Conservation (phyloP, 2,113 vertebrate species). For the Corapipo altera region DNA sequence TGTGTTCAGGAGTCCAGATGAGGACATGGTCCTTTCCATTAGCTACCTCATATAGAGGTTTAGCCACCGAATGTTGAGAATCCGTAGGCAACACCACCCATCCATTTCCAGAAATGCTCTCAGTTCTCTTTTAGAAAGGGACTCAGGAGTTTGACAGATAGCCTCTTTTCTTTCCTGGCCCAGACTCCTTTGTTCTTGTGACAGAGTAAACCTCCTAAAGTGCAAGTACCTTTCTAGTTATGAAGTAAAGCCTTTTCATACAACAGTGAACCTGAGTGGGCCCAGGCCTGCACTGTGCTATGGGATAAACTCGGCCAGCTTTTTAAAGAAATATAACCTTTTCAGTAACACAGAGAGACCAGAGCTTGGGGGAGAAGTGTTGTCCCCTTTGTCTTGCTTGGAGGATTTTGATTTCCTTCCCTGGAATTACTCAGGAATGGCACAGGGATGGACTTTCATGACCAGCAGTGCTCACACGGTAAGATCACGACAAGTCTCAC, state of each 20-base stretch:
- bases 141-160: background rate
- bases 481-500: background rate
- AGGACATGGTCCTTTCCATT: background rate
- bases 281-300: background rate
- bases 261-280: background rate
- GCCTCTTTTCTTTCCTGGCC: background rate
- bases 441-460: background rate
- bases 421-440: background rate
- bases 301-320: background rate
- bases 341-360: background rate
- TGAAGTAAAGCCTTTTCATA: background rate
- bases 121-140: background rate
- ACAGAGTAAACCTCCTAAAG: background rate
- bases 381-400: background rate
- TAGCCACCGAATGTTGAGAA: background rate
- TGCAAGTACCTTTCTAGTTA: background rate
- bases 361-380: background rate
- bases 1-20: background rate
- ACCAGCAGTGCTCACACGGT: background rate
- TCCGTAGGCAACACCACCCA: background rate
- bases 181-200: background rate
- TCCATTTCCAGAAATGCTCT: background rate
- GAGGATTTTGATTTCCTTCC: background rate
- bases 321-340: background rate
- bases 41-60: background rate